Evolutionary conservation across 2,797 vertebrate species (phyloP), one percentile per base, ranked within the genome.

Genomic region (Pipistrellus pipistrellus): DNA sequence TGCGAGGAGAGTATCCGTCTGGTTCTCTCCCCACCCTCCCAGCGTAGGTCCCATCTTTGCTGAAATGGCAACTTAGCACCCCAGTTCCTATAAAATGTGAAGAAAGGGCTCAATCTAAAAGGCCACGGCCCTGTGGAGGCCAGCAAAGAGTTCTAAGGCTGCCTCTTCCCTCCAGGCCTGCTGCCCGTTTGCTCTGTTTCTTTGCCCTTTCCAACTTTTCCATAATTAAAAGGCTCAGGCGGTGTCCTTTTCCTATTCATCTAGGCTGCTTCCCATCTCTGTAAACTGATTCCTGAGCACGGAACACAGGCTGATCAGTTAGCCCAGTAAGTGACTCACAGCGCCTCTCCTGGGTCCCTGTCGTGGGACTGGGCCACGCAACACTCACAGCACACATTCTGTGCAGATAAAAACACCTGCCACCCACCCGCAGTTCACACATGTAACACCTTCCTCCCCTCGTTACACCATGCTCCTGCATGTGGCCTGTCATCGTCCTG

Each of bases 141-240:
- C 20, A 7, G 6, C 2, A 25, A 41, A 21, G 1, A 4, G 55
- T 2, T 69, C 38, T 9, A 25, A 53, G 23, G 17, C 12, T 9
- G 59, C 53, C 18, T n/a, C 85, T 87, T 25, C 48, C 72, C 53
- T 68, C 27, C 44, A 55, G 41, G 3, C 20, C 32, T 35, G 23
- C 8, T 1, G 6, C 14, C 51, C 53, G 7, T 44, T 46, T 38
- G 46, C 69, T 89, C 46, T 80, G 69, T 82, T 85, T 71, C 92
- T 57, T 71, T 93, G 87, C 12, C 69, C 73, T 93, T 92, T 91
- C 93, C 91, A 91, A 38, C 96, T 87, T 94, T 85, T 96, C 92
- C 92, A 96, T 97, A 96, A 97, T 97, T 96, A 85, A 96, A 94
- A 93, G 85, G 64, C 88, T 87, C 68, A 87, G 23, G 46, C 11